Evolutionary conservation across 1,140 invertebrate genomes (phyloP).

Genomic region (Nebria ingens): DNA sequence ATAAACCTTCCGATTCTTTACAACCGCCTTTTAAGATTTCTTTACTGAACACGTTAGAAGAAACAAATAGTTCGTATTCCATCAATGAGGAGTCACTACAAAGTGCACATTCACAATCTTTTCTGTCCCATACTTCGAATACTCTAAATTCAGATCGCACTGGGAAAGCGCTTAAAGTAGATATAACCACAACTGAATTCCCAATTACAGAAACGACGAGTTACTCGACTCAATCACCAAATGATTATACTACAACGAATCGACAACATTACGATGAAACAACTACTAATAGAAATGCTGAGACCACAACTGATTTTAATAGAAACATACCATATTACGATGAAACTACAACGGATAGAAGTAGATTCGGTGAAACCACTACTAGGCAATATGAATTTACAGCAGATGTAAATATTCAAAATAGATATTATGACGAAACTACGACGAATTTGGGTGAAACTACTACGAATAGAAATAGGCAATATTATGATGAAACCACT

Average conservation of each 20-base stretch:
- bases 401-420: neutral
- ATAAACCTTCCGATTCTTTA: neutral
- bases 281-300: too few relatives aligned
- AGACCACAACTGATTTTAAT: too few relatives aligned
- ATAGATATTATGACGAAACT: neutral
- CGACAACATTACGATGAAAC: neutral
- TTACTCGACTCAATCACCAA: neutral
- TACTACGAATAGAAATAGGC: neutral
- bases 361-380: too few relatives aligned
- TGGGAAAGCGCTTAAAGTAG: neutral
- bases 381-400: too few relatives aligned
- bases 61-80: neutral
- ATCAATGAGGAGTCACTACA: constrained; percentile 26
- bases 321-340: too few relatives aligned
- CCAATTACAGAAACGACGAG: neutral
- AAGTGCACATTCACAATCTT: constrained; percentile 32
- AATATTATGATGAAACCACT: neutral
- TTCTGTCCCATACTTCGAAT: constrained; percentile 26
- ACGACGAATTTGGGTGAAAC: neutral
- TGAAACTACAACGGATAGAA: too few relatives aligned
- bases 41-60: neutral
- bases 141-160: neutral
- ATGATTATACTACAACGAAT: too few relatives aligned
- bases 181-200: neutral
- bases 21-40: neutral